Conservation (phyloP, 2,888 invertebrate genomes). For the Mesorhabditis spiculigera region DNA sequence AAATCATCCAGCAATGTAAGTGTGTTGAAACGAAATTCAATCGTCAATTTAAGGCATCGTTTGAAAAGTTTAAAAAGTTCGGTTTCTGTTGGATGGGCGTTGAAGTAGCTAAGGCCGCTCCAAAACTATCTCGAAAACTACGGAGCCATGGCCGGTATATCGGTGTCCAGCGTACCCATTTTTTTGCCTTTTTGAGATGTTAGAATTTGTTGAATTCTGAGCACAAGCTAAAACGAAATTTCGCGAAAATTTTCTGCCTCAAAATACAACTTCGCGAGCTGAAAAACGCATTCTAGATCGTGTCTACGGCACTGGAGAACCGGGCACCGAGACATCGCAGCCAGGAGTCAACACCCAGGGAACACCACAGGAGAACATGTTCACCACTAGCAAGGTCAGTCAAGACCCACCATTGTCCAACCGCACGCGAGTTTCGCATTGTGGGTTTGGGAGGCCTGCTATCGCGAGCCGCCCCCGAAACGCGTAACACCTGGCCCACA, state of each 20-base stretch:
- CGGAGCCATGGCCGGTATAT: no score
- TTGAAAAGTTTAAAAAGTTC: no score
- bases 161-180: no score
- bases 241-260: no score
- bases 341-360: conserved; percentile 39
- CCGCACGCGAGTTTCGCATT: background rate
- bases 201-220: no score
- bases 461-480: no score
- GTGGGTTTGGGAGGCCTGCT: background rate
- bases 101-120: background rate
- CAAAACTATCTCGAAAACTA: no score
- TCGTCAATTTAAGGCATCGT: background rate
- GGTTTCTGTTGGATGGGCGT: background rate
- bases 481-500: no score
- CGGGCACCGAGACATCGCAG: conserved; percentile 26
- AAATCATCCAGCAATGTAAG: conserved; percentile 53
- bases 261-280: no score
- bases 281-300: conserved; percentile 29
- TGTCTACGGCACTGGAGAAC: conserved; percentile 49
- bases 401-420: background rate
- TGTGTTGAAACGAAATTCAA: background rate
- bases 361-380: conserved; percentile 56
- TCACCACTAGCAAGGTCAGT: conserved; percentile 41
- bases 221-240: no score
- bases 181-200: no score